phyloP scores from a whole-genome alignment of 2,888 invertebrate genomes.

The Plebejus anna region DNA sequence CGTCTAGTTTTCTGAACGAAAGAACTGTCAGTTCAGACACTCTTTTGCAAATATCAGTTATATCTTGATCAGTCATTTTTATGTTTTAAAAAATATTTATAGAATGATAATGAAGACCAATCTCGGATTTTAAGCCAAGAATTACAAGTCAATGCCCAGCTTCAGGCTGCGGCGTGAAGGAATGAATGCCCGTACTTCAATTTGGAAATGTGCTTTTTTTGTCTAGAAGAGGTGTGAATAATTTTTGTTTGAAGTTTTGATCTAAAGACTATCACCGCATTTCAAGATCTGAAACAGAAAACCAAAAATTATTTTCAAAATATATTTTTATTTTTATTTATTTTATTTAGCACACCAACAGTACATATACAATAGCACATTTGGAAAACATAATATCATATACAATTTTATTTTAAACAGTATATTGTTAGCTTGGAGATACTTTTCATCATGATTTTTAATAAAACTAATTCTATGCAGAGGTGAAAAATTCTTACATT shows the following conservation, averaged over 20 bases:
- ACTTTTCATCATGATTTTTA: not conserved
- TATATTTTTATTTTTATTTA: too few relatives aligned
- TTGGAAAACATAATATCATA: too few relatives aligned
- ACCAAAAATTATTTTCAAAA: not conserved
- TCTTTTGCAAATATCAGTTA: slow-evolving; percentile 49
- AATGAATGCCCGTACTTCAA: slow-evolving; percentile 50
- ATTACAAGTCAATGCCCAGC: slow-evolving; percentile 42
- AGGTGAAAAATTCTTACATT: too few relatives aligned
- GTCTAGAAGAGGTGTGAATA: slow-evolving; percentile 39
- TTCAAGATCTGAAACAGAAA: slow-evolving; percentile 68
- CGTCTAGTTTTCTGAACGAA: slow-evolving; percentile 66
- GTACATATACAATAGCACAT: too few relatives aligned
- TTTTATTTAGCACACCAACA: too few relatives aligned
- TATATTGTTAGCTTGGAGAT: not conserved
- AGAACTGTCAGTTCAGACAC: slow-evolving; percentile 60
- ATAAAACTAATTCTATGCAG: too few relatives aligned
- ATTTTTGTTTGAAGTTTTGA: slow-evolving; percentile 45
- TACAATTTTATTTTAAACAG: not conserved
- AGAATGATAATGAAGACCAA: slow-evolving; percentile 49
- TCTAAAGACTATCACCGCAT: slow-evolving; percentile 66
- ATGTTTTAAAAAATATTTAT: slow-evolving; percentile 43
- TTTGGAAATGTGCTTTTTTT: slow-evolving; percentile 38
- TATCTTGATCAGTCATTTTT: slow-evolving; percentile 46
- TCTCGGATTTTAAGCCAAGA: slow-evolving; percentile 48
- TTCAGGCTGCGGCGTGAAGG: slow-evolving; percentile 33